These are phyloP conservation scores for Alosa alosa DNA, from an alignment of 2,113 vertebrate species.

Conservation along the genomic window DNA sequence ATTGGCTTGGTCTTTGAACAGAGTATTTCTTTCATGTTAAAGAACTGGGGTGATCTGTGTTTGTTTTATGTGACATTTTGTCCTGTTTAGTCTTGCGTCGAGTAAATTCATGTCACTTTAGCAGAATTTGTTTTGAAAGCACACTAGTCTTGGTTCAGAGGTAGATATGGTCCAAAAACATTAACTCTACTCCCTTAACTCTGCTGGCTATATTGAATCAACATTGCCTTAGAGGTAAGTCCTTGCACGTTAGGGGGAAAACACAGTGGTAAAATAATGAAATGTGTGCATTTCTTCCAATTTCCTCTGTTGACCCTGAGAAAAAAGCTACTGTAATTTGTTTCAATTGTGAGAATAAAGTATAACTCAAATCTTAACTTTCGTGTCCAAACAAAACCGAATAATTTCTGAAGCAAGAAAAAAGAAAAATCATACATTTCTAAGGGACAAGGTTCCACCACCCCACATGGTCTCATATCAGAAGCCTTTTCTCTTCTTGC, in stretches of 20 bases:
- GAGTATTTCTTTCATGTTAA: neutral
- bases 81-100: neutral
- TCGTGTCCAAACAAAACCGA: conserved; percentile 39
- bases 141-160: conserved; percentile 29
- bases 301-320: conserved; percentile 22
- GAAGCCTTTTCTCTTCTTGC: neutral
- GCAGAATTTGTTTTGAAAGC: conserved; percentile 9
- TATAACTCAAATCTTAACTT: conserved; percentile 19
- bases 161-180: conserved; percentile 24
- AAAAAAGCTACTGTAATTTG: conserved; percentile 23
- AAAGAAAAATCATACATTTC: conserved; percentile 28
- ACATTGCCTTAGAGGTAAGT: neutral
- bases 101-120: neutral
- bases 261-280: conserved; percentile 35
- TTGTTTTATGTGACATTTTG: conserved; percentile 14
- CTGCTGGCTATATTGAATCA: conserved; percentile 24
- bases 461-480: neutral
- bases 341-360: conserved; percentile 42
- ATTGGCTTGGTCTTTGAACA: neutral
- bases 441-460: conserved; percentile 20
- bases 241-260: conserved; percentile 28
- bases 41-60: neutral
- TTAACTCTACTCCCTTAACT: conserved; percentile 21
- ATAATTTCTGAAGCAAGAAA: conserved; percentile 28
- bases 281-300: conserved; percentile 23